Base-by-base conservation (phyloP, 2,888 invertebrate genomes). In the Morpho deidamia region DNA sequence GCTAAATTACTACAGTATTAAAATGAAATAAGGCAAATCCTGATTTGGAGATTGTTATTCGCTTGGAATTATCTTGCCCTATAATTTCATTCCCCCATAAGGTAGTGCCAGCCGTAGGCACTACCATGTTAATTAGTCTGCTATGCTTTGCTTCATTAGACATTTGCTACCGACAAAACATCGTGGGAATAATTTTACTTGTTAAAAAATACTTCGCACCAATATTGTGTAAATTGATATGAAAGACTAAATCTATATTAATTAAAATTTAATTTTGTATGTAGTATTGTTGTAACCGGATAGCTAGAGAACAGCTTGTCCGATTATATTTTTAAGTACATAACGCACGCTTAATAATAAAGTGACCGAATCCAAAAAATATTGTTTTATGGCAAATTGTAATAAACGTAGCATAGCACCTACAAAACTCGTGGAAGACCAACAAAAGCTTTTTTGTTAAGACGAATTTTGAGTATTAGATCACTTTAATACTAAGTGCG, bases 71-170 rank as follows among this genome's bases (percentile, higher is more conserved):
- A 55, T 51, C 47, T 47, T 38, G 44, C 38, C 45, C 45, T 51
- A 55, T 58, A 55, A 55, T 48, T 52, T 43, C 44, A 40, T 44
- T n/a, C 23, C 58, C 55, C 35, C 34, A 43, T 58, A 58, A 55
- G 58, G 52, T 33, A 33, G 38, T 37, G 41, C 34, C 41, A 34
- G 44, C 33, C 43, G 39, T 53, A 54, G 11, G 11, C 40, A 41
- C 32, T 44, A 39, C 51, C 45, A 55, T 54, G 57, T 57, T 61
- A 58, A 61, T 61, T 59, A 58, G 46, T 45, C 44, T 39, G 46
- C 52, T 50, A 51, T 39, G 46, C 50, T 50, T 51, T 51, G 51
- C 46, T 53, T 58, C 54, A 51, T 58, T 60, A 55, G 52, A 55
- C 35, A 46, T 56, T 51, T 42, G 40, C 46, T 51, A 39, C 46